Evolutionary conservation across 2,888 invertebrate genomes (phyloP), one percentile per base, ranked within the genome.

Genomic region (Caenorhabditis sp.): DNA sequence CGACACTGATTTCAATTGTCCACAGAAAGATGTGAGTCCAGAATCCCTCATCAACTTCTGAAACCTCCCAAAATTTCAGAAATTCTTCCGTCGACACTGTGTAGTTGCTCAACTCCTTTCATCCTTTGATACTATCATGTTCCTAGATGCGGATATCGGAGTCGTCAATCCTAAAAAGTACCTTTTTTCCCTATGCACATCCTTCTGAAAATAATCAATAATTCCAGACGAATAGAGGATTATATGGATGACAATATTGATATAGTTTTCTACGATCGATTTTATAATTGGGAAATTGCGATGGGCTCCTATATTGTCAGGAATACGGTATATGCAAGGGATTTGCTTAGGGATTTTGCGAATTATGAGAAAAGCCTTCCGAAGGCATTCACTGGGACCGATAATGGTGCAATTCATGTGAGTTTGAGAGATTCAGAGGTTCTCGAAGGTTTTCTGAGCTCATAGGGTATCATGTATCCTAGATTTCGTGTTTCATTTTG

Each of bases 11-110:
- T 70, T 38, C n/a, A 21, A 20, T 31, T 70, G 70, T 49, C 53
- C 21, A n/a, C 74, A 74, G 3, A 60, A 25, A 38, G 70, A 74
- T 67, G 74, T 74, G 21, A 60, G 49, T 49, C 27, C 20, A 10
- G 31, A 31, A n/a, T n/a, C n/a, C n/a, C n/a, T n/a, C n/a, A n/a
- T n/a, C n/a, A n/a, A n/a, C n/a, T n/a, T n/a, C n/a, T n/a, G n/a
- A n/a, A n/a, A n/a, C n/a, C n/a, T n/a, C n/a, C n/a, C n/a, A n/a
- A n/a, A n/a, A n/a, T 63, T 67, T 31, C 53, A 77, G 78, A 69
- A 72, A 43, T 76, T 70, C 64, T 78, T 78, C 65, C 70, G 76
- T 38, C 68, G 78, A 1, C 78, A 78, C 31, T 78, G 78, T 27
- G 67, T 74, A 1, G 76, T 76, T 10, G 38, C 67, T 4, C 0